Percentiles rank a stretch among this genome's conserved stretches.
phyloP scores from a whole-genome alignment of 2,888 invertebrate genomes.

The Drosophila ustulata region DNA sequence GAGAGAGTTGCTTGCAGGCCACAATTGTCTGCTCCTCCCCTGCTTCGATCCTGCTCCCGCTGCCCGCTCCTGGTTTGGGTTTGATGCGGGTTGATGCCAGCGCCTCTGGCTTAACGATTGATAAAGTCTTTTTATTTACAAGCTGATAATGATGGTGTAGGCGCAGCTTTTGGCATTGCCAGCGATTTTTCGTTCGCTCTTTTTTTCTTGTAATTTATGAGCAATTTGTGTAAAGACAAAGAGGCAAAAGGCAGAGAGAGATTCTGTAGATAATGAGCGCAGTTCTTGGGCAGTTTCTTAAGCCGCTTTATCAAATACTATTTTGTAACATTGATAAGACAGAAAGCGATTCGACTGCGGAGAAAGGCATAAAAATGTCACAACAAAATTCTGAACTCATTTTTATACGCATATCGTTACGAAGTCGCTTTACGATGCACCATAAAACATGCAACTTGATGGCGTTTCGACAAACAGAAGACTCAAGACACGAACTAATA shows the following conservation, averaged over 20 bases:
- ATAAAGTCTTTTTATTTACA: slow-evolving; percentile 81
- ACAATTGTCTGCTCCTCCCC: slow-evolving; percentile 31
- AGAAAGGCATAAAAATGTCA: slow-evolving; percentile 70
- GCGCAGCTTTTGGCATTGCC: slow-evolving; percentile 71
- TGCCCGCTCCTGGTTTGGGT: slow-evolving; percentile 2
- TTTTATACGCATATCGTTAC: slow-evolving; percentile 56
- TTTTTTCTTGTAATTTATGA: slow-evolving; percentile 64
- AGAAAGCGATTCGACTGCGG: background rate
- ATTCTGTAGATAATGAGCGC: slow-evolving; percentile 1
- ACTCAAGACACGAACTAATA: slow-evolving; percentile 71
- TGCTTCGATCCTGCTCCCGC: background rate
- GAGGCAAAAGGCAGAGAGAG: background rate
- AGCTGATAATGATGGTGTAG: slow-evolving; percentile 81
- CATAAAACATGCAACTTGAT: slow-evolving; percentile 75
- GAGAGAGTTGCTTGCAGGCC: slow-evolving; percentile 79
- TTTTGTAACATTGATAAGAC: slow-evolving; percentile 21
- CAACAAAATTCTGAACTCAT: slow-evolving; percentile 79
- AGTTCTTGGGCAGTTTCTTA: background rate
- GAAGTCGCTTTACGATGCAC: slow-evolving; percentile 52
- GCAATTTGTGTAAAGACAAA: slow-evolving; percentile 55
- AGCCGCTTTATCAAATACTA: slow-evolving; percentile 17
- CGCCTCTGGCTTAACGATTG: slow-evolving; percentile 72
- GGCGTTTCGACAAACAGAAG: slow-evolving; percentile 62
- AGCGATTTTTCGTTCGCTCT: slow-evolving; percentile 19
- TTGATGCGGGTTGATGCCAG: slow-evolving; percentile 28